phyloP scores from a whole-genome alignment of 2,113 vertebrate genomes.

The Ibidorhyncha struthersii region DNA sequence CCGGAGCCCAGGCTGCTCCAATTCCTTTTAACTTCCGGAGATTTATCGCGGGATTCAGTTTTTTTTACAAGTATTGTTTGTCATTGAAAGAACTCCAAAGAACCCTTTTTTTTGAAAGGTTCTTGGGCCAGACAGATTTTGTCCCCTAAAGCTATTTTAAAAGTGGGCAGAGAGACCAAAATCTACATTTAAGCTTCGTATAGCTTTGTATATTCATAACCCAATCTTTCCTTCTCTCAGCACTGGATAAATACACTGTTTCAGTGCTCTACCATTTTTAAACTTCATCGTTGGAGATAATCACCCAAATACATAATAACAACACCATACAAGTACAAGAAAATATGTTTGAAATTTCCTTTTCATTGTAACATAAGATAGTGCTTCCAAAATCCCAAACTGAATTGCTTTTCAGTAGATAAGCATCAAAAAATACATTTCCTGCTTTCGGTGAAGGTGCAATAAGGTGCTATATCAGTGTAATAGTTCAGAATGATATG shows the following conservation, averaged over 20 bases:
- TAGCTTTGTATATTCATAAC: neutral
- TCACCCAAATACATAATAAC: constrained; percentile 52
- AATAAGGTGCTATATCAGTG: constrained; percentile 81
- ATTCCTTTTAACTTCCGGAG: neutral
- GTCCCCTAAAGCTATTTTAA: neutral
- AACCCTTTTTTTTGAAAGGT: neutral
- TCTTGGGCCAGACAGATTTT: neutral
- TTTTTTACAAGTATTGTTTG: neutral
- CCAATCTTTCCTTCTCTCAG: neutral
- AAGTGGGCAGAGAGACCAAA: neutral
- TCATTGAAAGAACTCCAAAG: neutral
- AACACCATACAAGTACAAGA: constrained; percentile 15
- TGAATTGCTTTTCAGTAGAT: constrained; percentile 71
- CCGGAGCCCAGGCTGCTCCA: neutral
- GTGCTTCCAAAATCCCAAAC: constrained; percentile 51
- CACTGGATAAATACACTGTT: neutral
- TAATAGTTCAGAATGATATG: constrained; percentile 82
- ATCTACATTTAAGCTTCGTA: neutral
- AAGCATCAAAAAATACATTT: constrained; percentile 75
- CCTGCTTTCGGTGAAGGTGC: constrained; percentile 70
- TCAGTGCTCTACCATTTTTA: constrained; percentile 22
- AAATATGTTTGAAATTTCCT: constrained; percentile 54
- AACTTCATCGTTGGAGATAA: constrained; percentile 26
- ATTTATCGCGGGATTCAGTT: fast-evolving
- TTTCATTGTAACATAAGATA: constrained; percentile 60